Base-by-base conservation (phyloP, 2,888 invertebrate species). In the Cryptus armator region DNA sequence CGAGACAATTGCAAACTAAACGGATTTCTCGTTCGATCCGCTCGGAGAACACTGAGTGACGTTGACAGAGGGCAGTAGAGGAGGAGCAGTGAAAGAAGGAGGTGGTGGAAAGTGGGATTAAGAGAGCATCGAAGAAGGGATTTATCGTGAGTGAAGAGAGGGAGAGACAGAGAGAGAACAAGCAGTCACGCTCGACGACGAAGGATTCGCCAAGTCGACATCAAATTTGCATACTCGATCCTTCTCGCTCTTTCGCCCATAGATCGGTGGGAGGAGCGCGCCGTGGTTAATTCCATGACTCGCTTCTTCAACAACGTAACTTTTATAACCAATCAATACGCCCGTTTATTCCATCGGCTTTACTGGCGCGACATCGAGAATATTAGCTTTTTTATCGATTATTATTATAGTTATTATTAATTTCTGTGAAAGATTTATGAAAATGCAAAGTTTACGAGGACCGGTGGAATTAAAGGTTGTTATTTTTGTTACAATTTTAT, bases 181-280 rank as follows among this genome's bases (percentile, higher is more conserved):
- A 86, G 85, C 83, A 85, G 86, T 89, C 87, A 88, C 87, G 87
- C 84, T 86, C 75, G 83, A 89, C 81, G 84, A 83, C 77, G 81
- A 85, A 83, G 83, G 86, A 85, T 85, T 80, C 86, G 81, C 83
- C 83, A 87, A 85, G 88, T 90, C 87, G 89, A 88, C 88, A 86
- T 87, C 85, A 84, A 89, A 90, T 91, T 91, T 91, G 90, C 91
- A 90, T 91, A 90, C 87, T 86, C 86, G 88, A 88, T 86, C 72
- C 72, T 48, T 76, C 16, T 37, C 32, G 53, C 70, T 64, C 71
- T 53, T 48, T 80, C 48, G 48, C 44, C 29, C 43, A 46, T 29
- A 72, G 44, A 72, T 32, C 32, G 32, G 59, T n/a, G 51, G 51
- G 43, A 67, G 48, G 76, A 71, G 46, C 7, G 56, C 10, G 7